Evolutionary conservation across 1,140 invertebrate species (phyloP).

Genomic region (Drosophila repletoides): DNA sequence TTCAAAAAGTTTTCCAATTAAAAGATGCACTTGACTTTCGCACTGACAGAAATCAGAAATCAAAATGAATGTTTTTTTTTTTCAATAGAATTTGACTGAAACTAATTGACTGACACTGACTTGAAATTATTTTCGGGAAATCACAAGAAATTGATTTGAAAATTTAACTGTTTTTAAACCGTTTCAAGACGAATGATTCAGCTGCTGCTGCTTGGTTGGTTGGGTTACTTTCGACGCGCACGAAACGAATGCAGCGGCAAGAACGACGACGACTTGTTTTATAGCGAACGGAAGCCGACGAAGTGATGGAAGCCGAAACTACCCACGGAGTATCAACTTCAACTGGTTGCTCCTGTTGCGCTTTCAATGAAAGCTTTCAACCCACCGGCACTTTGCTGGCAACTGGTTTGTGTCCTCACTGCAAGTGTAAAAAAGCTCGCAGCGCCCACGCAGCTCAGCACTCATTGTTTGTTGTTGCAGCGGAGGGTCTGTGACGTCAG

Average conservation of each 20-base stretch:
- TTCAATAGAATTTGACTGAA: conserved; percentile 6
- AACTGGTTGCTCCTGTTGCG: conserved; percentile 73
- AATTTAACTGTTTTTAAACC: conserved; percentile 10
- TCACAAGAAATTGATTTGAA: conserved; percentile 34
- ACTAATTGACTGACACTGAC: not conserved
- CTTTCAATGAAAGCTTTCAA: conserved; percentile 54
- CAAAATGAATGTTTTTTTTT: conserved; percentile 11
- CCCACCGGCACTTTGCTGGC: not conserved
- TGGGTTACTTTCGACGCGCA: conserved; percentile 64
- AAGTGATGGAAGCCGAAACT: conserved; percentile 9
- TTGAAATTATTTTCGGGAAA: conserved; percentile 2
- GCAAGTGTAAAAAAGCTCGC: conserved; percentile 3
- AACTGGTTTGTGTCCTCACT: conserved; percentile 48
- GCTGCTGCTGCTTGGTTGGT: conserved; percentile 21
- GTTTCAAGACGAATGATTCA: conserved; percentile 11
- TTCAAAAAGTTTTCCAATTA: conserved; percentile 53
- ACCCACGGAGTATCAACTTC: conserved; percentile 53
- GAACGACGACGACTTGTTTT: conserved; percentile 58
- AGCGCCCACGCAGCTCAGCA: conserved; percentile 42
- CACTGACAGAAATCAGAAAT: not conserved
- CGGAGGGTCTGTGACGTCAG: conserved; percentile 58
- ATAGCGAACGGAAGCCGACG: conserved; percentile 58
- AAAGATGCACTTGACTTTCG: conserved; percentile 10
- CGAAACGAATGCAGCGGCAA: conserved; percentile 59
- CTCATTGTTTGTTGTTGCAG: conserved; percentile 9